A percentile compares a stretch with the other conserved stretches of the same genome.
phyloP scores from a whole-genome alignment of 2,888 invertebrate species.

The Opisthograptis luteolata region DNA sequence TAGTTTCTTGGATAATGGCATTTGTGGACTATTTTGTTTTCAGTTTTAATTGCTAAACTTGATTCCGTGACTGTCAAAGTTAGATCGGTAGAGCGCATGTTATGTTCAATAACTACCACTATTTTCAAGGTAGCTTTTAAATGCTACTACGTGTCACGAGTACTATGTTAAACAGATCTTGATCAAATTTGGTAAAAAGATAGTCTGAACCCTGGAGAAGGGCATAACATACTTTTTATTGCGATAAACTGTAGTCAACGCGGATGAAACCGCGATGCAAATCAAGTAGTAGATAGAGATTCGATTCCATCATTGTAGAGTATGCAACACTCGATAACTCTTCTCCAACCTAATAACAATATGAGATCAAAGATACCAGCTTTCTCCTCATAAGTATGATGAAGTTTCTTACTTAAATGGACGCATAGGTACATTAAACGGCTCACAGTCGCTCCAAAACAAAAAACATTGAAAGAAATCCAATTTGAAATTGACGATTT shows the following conservation, averaged over 20 bases:
- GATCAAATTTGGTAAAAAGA: too few species aligned
- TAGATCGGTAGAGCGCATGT: constrained; percentile 11
- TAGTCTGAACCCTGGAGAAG: too few species aligned
- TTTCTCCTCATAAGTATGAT: neutral
- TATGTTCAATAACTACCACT: constrained; percentile 10
- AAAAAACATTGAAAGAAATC: neutral
- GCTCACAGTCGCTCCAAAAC: too few species aligned
- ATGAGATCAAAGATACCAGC: neutral
- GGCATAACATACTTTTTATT: too few species aligned
- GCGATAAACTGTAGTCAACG: too few species aligned
- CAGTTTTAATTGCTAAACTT: constrained; percentile 16
- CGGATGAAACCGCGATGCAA: too few species aligned
- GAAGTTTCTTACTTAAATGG: too few species aligned
- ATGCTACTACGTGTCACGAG: constrained; percentile 29
- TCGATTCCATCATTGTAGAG: neutral
- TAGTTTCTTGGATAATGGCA: neutral
- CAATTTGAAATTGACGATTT: constrained; percentile 22
- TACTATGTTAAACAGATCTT: constrained; percentile 36
- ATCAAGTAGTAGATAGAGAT: too few species aligned
- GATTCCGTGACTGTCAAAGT: constrained; percentile 26
- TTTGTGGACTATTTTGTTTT: neutral
- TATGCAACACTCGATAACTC: neutral
- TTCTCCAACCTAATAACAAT: neutral
- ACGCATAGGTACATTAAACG: too few species aligned
- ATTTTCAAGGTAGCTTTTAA: constrained; percentile 14